These are phyloP conservation scores for Toxonevra muliebris DNA, from an alignment of 2,888 invertebrate species.

Conservation along the genomic window DNA sequence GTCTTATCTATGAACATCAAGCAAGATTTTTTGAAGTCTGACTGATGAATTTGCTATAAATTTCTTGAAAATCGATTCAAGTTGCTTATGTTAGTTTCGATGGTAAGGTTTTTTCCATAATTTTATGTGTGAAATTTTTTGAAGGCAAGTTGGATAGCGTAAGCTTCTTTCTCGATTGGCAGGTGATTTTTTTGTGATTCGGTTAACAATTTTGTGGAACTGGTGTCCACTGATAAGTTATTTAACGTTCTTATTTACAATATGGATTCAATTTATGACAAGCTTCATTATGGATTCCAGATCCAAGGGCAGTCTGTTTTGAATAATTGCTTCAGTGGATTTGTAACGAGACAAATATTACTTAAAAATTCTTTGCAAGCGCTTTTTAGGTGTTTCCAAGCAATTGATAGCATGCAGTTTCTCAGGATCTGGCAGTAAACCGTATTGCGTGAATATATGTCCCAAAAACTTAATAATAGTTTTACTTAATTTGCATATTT, in stretches of 20 bases:
- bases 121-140: constrained; percentile 14
- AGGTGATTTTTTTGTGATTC: constrained; percentile 8
- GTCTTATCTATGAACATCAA: no score
- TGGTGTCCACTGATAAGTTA: no score
- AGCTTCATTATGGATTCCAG: background rate
- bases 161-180: constrained; percentile 10
- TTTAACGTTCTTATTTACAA: no score
- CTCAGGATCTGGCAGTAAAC: constrained; percentile 1
- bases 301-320: constrained; percentile 3
- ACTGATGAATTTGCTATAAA: constrained; percentile 5
- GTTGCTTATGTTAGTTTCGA: constrained; percentile 8
- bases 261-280: background rate
- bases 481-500: constrained; percentile 9
- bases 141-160: constrained; percentile 1
- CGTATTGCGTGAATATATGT: constrained; percentile 5
- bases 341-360: constrained; percentile 1
- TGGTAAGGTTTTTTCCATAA: constrained; percentile 1
- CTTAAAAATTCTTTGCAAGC: constrained; percentile 8
- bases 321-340: constrained; percentile 7
- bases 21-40: constrained; percentile 6
- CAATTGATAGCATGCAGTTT: constrained; percentile 3
- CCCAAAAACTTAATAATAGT: constrained; percentile 11
- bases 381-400: constrained; percentile 7
- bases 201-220: constrained; percentile 9
- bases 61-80: constrained; percentile 11